phyloP scores from a whole-genome alignment of 2,888 invertebrate species.

The Dynastes maya region DNA sequence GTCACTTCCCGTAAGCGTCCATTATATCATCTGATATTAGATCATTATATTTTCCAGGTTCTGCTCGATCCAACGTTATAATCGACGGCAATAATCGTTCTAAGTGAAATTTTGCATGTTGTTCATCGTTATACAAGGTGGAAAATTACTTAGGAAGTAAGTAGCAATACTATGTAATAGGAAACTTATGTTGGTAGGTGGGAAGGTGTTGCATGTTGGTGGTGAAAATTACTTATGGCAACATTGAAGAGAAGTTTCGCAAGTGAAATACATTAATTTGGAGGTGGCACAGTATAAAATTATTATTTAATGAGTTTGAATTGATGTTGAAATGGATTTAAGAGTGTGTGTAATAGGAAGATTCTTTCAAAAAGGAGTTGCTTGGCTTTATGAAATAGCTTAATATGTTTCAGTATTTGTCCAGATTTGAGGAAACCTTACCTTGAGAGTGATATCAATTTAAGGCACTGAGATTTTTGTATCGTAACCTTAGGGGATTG shows the following conservation, averaged over 20 bases:
- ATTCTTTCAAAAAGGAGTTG: too few species aligned
- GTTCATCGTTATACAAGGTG: slow-evolving; percentile 9
- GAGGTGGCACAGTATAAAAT: too few species aligned
- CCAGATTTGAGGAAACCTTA: too few species aligned
- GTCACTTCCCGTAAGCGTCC: not conserved
- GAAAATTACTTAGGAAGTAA: slow-evolving; percentile 2
- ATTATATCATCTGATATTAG: not conserved
- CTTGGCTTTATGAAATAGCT: too few species aligned
- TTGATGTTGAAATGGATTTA: too few species aligned
- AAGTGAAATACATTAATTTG: not conserved
- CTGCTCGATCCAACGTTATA: slow-evolving; percentile 3
- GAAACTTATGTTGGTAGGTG: not conserved
- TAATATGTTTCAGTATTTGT: too few species aligned
- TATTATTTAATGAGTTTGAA: too few species aligned
- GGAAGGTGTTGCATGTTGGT: not conserved
- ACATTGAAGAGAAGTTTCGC: not conserved
- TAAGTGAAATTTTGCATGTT: slow-evolving; percentile 34
- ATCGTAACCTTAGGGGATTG: too few species aligned
- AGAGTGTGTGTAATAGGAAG: too few species aligned
- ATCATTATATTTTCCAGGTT: slow-evolving; percentile 2
- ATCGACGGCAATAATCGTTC: slow-evolving; percentile 17
- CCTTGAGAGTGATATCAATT: too few species aligned
- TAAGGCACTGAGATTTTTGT: too few species aligned
- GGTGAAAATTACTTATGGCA: slow-evolving; percentile 1
- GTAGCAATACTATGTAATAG: not conserved